phyloP scores from a whole-genome alignment of 2,113 vertebrate genomes.

The Planiliza haematocheilus region DNA sequence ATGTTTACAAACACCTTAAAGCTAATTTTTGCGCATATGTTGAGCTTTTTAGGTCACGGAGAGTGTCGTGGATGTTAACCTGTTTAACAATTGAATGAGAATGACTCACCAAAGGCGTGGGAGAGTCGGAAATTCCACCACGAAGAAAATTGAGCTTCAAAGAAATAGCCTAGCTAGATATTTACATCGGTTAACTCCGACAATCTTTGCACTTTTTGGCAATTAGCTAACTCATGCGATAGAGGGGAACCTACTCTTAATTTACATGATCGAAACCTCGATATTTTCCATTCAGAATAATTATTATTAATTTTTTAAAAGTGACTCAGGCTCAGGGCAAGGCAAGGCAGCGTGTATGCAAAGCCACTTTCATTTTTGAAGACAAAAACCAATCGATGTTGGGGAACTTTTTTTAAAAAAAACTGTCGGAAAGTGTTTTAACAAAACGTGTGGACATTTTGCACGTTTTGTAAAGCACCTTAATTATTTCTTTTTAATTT shows the following conservation, averaged over 20 bases:
- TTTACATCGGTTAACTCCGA: constrained; percentile 67
- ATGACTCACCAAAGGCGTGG: constrained; percentile 82
- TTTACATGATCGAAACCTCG: constrained; percentile 82
- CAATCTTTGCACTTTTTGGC: constrained; percentile 19
- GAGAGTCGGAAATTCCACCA: constrained; percentile 78
- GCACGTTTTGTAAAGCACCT: constrained; percentile 46
- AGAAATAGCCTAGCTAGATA: constrained; percentile 64
- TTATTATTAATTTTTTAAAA: constrained; percentile 87
- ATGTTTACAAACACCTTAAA: background rate
- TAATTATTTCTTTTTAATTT: constrained; percentile 53
- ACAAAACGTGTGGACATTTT: constrained; percentile 49
- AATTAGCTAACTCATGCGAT: constrained; percentile 13
- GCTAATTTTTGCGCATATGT: background rate
- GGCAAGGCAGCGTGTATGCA: constrained; percentile 45
- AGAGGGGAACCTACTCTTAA: constrained; percentile 70
- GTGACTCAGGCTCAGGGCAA: background rate
- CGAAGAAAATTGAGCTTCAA: constrained; percentile 70
- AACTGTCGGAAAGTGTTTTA: constrained; percentile 84
- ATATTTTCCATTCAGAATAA: constrained; percentile 71
- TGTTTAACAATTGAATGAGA: constrained; percentile 70
- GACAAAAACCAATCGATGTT: background rate
- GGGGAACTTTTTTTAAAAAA: constrained; percentile 42
- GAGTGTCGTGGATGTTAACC: constrained; percentile 44
- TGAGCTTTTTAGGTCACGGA: background rate
- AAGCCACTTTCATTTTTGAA: constrained; percentile 61